Percentiles rank a stretch among this genome's conserved stretches.
Evolutionary conservation across 2,888 invertebrate species (phyloP).

Genomic region (Hypomecis punctinalis): DNA sequence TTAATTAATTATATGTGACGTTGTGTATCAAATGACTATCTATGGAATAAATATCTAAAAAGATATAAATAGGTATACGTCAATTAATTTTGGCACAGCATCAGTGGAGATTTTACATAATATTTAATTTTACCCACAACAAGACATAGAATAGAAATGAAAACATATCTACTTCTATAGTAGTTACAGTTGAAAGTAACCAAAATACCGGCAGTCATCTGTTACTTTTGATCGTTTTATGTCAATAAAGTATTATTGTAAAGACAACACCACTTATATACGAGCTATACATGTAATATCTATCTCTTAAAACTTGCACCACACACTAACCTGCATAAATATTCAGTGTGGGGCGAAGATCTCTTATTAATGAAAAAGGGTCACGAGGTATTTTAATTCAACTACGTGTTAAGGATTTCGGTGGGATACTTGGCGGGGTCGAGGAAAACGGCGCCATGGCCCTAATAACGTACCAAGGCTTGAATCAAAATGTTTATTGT

Average conservation of each 20-base stretch:
- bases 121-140: too few species aligned
- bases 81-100: too few species aligned
- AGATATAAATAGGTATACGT: too few species aligned
- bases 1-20: too few species aligned
- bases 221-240: too few species aligned
- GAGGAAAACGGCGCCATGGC: constrained; percentile 14
- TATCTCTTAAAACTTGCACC: constrained; percentile 50
- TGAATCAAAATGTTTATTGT: constrained; percentile 20
- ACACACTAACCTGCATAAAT: constrained; percentile 68
- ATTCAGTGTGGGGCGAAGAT: constrained; percentile 82
- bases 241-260: background rate
- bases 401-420: constrained; percentile 83
- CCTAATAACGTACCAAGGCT: constrained; percentile 28
- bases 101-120: too few species aligned
- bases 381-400: constrained; percentile 85
- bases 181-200: too few species aligned
- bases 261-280: background rate
- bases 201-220: too few species aligned
- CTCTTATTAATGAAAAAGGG: constrained; percentile 85
- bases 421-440: constrained; percentile 41
- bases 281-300: background rate
- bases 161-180: too few species aligned
- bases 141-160: too few species aligned
- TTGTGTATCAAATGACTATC: too few species aligned
- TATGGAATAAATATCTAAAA: too few species aligned